A percentile compares a stretch with the other conserved stretches of the same genome.
phyloP scores from a whole-genome alignment of 2,888 invertebrate genomes.

The Meandrusa payeni region DNA sequence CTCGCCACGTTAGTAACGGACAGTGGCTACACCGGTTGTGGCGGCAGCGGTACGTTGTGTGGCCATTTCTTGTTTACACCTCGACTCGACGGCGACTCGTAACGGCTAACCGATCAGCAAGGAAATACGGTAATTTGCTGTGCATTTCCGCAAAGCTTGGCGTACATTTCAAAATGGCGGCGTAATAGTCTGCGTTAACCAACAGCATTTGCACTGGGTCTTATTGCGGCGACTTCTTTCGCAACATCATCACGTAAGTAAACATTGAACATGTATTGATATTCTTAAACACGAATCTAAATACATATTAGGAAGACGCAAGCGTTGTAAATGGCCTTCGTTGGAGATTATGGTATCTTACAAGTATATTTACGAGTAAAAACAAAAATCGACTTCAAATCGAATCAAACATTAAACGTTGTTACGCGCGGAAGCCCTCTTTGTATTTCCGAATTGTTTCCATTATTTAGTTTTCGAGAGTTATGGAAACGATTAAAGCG shows the following conservation, averaged over 20 bases:
- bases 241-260: conserved; percentile 15
- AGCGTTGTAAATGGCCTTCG: no score
- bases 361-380: no score
- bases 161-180: conserved; percentile 50
- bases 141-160: conserved; percentile 32
- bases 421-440: no score
- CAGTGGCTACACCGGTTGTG: conserved; percentile 73
- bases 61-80: conserved; percentile 63
- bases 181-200: conserved; percentile 40
- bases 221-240: conserved; percentile 32
- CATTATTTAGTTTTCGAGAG: no score
- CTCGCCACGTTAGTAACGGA: conserved; percentile 64
- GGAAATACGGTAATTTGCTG: conserved; percentile 49
- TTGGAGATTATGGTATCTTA: no score
- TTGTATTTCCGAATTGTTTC: no score
- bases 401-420: no score
- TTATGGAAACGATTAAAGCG: no score
- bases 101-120: conserved; percentile 51
- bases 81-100: conserved; percentile 37
- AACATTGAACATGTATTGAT: conserved; percentile 1
- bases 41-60: conserved; percentile 29
- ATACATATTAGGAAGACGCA: no score
- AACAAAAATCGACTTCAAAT: no score
- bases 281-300: no score
- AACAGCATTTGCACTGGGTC: conserved; percentile 29